Percentiles rank a stretch among this genome's conserved stretches.
Evolutionary conservation across 1,140 invertebrate species (phyloP).

Genomic region (Potamilus streckersoni): DNA sequence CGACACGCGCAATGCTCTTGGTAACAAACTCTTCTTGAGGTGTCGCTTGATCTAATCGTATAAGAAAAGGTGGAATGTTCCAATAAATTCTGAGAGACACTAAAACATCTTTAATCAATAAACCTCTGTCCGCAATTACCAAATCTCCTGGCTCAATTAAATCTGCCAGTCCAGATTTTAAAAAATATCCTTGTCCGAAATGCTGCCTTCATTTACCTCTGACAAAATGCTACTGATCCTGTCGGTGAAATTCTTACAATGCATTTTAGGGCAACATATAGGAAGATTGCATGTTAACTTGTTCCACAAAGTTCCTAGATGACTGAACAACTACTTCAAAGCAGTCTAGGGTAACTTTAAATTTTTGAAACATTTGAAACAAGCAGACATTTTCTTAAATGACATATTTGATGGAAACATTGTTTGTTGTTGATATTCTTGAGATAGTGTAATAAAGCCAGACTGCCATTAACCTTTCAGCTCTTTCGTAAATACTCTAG

Average conservation of each 20-base stretch:
- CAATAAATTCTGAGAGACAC: conserved; percentile 16
- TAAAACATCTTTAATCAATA: conserved; percentile 30
- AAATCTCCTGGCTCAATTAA: conserved; percentile 32
- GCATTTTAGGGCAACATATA: conserved; percentile 53
- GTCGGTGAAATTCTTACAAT: conserved; percentile 49
- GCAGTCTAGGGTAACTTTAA: conserved; percentile 19
- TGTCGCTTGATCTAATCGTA: conserved; percentile 13
- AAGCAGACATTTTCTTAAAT: conserved; percentile 1
- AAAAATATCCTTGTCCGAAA: conserved; percentile 34
- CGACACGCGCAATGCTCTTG: conserved; percentile 22
- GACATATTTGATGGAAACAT: conserved; percentile 15
- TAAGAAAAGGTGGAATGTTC: conserved; percentile 32
- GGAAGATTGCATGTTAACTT: conserved; percentile 40
- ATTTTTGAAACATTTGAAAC: conserved; percentile 22
- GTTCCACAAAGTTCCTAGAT: conserved; percentile 18
- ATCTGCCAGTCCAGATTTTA: conserved; percentile 36
- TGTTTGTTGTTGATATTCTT: not conserved
- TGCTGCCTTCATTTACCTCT: conserved; percentile 43
- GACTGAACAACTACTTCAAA: conserved; percentile 15
- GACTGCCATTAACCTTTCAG: too few species aligned
- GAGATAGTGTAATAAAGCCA: too few species aligned
- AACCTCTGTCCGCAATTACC: conserved; percentile 40
- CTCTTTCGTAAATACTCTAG: too few species aligned
- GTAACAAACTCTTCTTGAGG: conserved; percentile 20
- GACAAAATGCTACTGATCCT: conserved; percentile 47